phyloP scores from a whole-genome alignment of 2,888 invertebrate species.

The Watsonalla cultraria region DNA sequence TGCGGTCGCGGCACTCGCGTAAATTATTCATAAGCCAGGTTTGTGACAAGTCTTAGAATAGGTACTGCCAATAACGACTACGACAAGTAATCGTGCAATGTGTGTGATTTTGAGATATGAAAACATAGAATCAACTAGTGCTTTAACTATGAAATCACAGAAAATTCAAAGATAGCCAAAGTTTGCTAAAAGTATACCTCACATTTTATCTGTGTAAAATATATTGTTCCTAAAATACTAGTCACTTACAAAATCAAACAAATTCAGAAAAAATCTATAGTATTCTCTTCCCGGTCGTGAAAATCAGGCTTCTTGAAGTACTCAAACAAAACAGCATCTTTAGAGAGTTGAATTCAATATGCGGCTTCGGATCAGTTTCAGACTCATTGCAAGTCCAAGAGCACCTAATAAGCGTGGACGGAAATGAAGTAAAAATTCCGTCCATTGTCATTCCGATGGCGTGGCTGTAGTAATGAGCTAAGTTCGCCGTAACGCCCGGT shows the following conservation, averaged over 20 bases:
- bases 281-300: no score
- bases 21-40: constrained; percentile 65
- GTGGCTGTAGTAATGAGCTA: constrained; percentile 74
- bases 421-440: constrained; percentile 68
- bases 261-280: no score
- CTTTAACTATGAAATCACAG: no score
- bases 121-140: no score
- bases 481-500: constrained; percentile 73
- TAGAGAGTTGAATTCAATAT: constrained; percentile 49
- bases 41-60: constrained; percentile 52
- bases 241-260: no score
- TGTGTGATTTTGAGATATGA: neutral
- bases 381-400: constrained; percentile 50
- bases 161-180: no score
- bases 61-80: constrained; percentile 36
- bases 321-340: constrained; percentile 18
- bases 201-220: no score
- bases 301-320: neutral
- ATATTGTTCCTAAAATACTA: no score
- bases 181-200: no score
- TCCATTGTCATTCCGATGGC: constrained; percentile 68
- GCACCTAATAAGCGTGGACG: constrained; percentile 56
- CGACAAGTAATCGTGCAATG: constrained; percentile 3
- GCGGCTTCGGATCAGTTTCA: constrained; percentile 37
- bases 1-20: constrained; percentile 50